phyloP scores from a whole-genome alignment of 1,140 invertebrate species.

The Hyposmocoma kahamanoa region DNA sequence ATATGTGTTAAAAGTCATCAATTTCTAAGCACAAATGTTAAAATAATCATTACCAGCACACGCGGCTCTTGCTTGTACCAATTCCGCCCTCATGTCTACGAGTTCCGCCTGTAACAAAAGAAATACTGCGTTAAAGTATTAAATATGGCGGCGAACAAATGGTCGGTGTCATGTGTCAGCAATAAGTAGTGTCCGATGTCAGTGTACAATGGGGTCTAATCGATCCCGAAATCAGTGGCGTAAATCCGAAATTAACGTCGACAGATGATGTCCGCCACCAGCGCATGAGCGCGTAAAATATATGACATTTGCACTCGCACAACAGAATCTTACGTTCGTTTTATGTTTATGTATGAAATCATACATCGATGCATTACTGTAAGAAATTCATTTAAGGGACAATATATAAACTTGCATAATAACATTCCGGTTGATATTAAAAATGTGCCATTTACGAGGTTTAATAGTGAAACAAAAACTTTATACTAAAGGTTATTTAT shows the following conservation, averaged over 20 bases:
- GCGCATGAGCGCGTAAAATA: constrained; percentile 37
- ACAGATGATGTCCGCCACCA: constrained; percentile 33
- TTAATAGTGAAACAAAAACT: too few species aligned
- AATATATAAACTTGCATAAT: too few species aligned
- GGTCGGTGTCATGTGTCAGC: not conserved
- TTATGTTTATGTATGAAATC: too few species aligned
- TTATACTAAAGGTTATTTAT: too few species aligned
- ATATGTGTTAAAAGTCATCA: too few species aligned
- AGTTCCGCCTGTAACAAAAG: constrained; percentile 81
- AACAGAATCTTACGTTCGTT: too few species aligned
- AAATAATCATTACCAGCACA: constrained; percentile 31
- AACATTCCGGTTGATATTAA: too few species aligned
- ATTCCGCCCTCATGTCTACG: constrained; percentile 80
- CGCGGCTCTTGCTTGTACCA: constrained; percentile 77
- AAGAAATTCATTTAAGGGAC: too few species aligned
- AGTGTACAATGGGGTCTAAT: constrained; percentile 34
- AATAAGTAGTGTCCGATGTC: not conserved
- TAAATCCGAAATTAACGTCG: constrained; percentile 47
- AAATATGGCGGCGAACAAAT: not conserved
- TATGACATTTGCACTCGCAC: constrained; percentile 35
- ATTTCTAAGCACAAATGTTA: not conserved
- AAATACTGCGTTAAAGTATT: constrained; percentile 19
- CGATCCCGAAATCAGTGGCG: constrained; percentile 39
- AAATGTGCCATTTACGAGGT: too few species aligned
- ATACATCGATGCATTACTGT: too few species aligned